Percentiles rank a stretch among this genome's conserved stretches.
These are phyloP conservation scores for Chironomus striatipennis DNA, from an alignment of 1,140 invertebrate species.

Conservation along the genomic window DNA sequence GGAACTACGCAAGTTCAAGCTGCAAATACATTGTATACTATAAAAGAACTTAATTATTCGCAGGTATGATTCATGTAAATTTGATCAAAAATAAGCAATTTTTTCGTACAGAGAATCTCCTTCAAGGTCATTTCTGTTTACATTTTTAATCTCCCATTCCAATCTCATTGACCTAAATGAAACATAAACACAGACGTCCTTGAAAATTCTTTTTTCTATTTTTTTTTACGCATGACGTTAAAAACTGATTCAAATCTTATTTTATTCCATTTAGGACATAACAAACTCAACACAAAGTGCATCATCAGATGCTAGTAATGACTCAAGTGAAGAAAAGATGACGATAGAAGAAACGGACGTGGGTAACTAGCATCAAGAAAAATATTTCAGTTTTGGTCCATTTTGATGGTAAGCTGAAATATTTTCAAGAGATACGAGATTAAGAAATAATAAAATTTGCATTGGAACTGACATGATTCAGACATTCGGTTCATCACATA, in stretches of 20 bases:
- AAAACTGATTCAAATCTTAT: too few species aligned
- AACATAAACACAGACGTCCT: too few species aligned
- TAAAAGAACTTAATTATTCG: conserved; percentile 38
- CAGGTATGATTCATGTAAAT: conserved; percentile 34
- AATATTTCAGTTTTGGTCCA: conserved; percentile 18
- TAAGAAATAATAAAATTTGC: too few species aligned
- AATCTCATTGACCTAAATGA: too few species aligned
- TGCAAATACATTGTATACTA: conserved; percentile 33
- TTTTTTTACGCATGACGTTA: too few species aligned
- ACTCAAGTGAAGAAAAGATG: conserved; percentile 56
- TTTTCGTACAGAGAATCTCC: too few species aligned
- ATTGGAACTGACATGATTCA: too few species aligned
- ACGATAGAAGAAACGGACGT: conserved; percentile 47
- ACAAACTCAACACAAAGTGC: conserved; percentile 52
- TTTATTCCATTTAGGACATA: conserved; percentile 41
- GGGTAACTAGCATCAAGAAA: conserved; percentile 30
- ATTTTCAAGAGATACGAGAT: too few species aligned
- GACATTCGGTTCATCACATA: too few species aligned
- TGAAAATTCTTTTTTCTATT: too few species aligned
- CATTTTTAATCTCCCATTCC: too few species aligned
- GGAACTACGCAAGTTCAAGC: neutral
- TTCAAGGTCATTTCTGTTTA: too few species aligned
- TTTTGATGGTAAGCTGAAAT: conserved; percentile 4
- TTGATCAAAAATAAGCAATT: conserved; percentile 13
- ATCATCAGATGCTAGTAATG: conserved; percentile 47